A percentile compares a stretch with the other conserved stretches of the same genome.
Conservation (phyloP, 2,113 vertebrate species). For the Ctenodactylus gundi region DNA sequence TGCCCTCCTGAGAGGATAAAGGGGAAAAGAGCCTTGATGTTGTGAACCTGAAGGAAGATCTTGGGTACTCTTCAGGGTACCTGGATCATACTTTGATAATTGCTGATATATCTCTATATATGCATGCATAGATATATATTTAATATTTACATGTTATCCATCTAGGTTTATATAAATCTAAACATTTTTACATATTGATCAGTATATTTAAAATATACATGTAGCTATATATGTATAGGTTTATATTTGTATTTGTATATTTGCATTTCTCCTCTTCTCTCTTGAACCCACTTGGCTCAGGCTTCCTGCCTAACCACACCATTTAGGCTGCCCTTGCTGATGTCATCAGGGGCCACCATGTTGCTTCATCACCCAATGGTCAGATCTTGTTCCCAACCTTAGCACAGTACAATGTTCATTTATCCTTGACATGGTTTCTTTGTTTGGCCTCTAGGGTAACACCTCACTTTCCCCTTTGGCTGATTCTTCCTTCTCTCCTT, state of each 20-base stretch:
- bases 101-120: background rate
- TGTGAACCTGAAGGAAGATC: background rate
- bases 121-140: background rate
- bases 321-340: background rate
- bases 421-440: background rate
- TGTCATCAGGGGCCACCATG: background rate
- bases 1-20: background rate
- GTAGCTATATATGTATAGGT: background rate
- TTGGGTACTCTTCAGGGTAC: background rate
- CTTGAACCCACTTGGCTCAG: background rate
- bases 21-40: background rate
- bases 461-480: background rate
- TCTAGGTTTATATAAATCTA: background rate
- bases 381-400: background rate
- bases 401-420: background rate
- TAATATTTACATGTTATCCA: no score
- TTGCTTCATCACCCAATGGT: background rate
- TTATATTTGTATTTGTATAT: background rate
- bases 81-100: background rate
- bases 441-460: background rate
- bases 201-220: no score
- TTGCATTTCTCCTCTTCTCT: background rate
- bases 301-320: background rate
- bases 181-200: background rate
- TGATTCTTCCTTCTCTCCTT: background rate